Evolutionary conservation across 2,113 vertebrate genomes (phyloP).

Genomic region (Corythaixoides concolor): DNA sequence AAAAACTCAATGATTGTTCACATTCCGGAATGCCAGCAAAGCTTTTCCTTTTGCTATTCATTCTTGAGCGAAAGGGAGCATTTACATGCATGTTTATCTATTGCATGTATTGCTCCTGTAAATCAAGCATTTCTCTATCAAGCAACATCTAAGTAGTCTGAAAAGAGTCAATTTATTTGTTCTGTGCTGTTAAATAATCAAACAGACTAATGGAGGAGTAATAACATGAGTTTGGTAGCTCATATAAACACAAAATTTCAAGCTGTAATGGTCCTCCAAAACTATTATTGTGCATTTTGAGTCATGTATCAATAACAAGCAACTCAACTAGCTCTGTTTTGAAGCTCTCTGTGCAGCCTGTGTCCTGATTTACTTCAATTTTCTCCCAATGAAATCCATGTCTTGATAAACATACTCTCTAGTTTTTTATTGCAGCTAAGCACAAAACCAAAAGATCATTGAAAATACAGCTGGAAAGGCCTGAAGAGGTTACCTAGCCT

Average conservation of each 20-base stretch:
- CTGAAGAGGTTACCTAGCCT: neutral
- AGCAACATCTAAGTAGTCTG: neutral
- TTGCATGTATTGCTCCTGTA: neutral
- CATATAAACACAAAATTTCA: neutral
- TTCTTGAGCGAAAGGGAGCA: neutral
- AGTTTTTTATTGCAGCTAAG: neutral
- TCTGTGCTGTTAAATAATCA: neutral
- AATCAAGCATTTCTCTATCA: neutral
- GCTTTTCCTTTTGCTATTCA: neutral
- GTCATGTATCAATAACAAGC: neutral
- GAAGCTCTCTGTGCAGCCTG: neutral
- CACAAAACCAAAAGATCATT: neutral
- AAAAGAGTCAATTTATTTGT: slow-evolving; percentile 17
- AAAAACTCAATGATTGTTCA: neutral
- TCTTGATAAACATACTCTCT: neutral
- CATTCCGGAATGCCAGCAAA: neutral
- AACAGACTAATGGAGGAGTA: neutral
- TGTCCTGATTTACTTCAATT: slow-evolving; percentile 1
- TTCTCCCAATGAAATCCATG: neutral
- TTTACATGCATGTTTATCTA: neutral
- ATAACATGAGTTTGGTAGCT: neutral
- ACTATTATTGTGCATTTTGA: neutral
- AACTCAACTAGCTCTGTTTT: neutral
- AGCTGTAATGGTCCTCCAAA: neutral
- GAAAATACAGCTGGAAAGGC: neutral